A percentile compares a stretch with the other conserved stretches of the same genome.
phyloP scores from a whole-genome alignment of 2,888 invertebrate genomes.

The Muschampia plurimacula region DNA sequence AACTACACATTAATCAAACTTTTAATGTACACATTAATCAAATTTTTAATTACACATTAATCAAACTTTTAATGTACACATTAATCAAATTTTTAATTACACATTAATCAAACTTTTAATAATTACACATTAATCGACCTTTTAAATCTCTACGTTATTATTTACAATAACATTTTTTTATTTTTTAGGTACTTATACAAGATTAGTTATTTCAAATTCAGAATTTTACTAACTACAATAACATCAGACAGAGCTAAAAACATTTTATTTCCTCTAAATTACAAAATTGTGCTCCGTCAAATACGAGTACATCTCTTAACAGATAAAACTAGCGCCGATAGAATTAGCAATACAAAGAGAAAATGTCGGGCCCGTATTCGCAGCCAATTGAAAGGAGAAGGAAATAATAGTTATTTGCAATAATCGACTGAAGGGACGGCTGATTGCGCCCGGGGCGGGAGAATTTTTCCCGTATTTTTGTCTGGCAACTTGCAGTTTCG shows the following conservation, averaged over 20 bases:
- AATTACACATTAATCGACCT: too few species aligned
- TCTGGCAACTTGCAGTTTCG: slow-evolving; percentile 55
- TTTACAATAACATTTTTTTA: too few species aligned
- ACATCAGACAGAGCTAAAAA: neutral
- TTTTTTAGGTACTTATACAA: too few species aligned
- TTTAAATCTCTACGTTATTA: too few species aligned
- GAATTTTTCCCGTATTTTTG: slow-evolving; percentile 68
- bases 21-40: too few species aligned
- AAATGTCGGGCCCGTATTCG: slow-evolving; percentile 60
- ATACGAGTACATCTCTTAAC: slow-evolving; percentile 47
- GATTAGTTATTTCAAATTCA: neutral
- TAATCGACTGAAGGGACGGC: slow-evolving; percentile 82
- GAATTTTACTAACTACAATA: neutral
- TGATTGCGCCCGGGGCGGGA: slow-evolving; percentile 78
- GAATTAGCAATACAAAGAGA: slow-evolving; percentile 77
- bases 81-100: too few species aligned
- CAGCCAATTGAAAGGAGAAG: slow-evolving; percentile 76
- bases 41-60: too few species aligned
- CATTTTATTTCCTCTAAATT: neutral
- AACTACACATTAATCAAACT: too few species aligned
- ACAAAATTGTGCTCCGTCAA: slow-evolving; percentile 7
- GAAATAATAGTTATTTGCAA: slow-evolving; percentile 79
- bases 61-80: too few species aligned
- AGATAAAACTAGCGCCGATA: slow-evolving; percentile 69
- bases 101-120: too few species aligned